A percentile compares a stretch with the other conserved stretches of the same genome.
Conservation (phyloP, 2,888 invertebrate species). For the Scaptomyza flava region DNA sequence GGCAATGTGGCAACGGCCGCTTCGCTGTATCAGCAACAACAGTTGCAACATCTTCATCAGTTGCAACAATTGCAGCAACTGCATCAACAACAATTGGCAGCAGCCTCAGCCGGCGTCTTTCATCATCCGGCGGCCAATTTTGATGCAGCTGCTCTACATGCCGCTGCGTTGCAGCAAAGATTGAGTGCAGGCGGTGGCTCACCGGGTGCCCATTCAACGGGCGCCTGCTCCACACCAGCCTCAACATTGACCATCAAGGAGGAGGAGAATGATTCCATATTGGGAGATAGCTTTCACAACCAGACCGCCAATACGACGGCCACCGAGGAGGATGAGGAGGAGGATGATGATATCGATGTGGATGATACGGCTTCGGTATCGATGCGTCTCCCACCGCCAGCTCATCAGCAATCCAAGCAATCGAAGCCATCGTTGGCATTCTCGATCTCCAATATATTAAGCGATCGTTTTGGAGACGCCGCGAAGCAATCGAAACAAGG, state of each 20-base stretch:
- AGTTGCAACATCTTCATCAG: slow-evolving; percentile 81
- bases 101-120: slow-evolving; percentile 73
- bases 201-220: slow-evolving; percentile 69
- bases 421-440: slow-evolving; percentile 83
- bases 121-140: slow-evolving; percentile 74
- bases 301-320: slow-evolving; percentile 56
- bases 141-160: slow-evolving; percentile 66
- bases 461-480: slow-evolving; percentile 83
- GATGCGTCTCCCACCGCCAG: slow-evolving; percentile 76
- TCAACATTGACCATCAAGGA: slow-evolving; percentile 83
- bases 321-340: slow-evolving; percentile 76
- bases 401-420: slow-evolving; percentile 79
- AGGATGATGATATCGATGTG: slow-evolving; percentile 79
- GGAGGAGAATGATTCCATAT: slow-evolving; percentile 82
- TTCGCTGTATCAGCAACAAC: slow-evolving; percentile 77
- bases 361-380: slow-evolving; percentile 56
- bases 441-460: slow-evolving; percentile 84
- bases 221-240: slow-evolving; percentile 77
- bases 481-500: slow-evolving; percentile 48
- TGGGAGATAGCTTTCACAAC: slow-evolving; percentile 82
- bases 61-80: slow-evolving; percentile 80
- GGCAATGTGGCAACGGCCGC: slow-evolving; percentile 62
- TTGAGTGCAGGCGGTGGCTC: slow-evolving; percentile 65
- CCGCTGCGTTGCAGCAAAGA: slow-evolving; percentile 73
- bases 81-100: slow-evolving; percentile 79